phyloP scores from a whole-genome alignment of 2,113 vertebrate genomes.

The Poeciliopsis prolifica region DNA sequence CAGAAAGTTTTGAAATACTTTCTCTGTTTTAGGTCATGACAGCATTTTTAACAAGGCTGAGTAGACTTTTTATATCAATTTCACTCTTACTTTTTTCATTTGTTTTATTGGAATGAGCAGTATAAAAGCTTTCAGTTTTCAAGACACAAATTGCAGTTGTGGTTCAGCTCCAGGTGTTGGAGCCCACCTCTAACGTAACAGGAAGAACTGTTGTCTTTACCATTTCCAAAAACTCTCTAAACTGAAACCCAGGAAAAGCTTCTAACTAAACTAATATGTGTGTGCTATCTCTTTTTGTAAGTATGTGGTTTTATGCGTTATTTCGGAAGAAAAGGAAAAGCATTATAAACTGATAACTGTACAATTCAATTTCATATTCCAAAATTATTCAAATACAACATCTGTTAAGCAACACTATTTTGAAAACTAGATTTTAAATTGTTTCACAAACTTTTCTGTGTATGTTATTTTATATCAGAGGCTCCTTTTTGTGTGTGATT shows the following conservation, averaged over 20 bases:
- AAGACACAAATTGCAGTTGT: background rate
- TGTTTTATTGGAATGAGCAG: background rate
- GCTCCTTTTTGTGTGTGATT: conserved; percentile 16
- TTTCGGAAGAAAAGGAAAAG: background rate
- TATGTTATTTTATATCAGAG: no score
- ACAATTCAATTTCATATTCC: no score
- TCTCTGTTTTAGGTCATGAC: no score
- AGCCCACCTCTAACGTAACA: background rate
- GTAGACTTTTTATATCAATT: background rate
- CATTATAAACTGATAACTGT: background rate
- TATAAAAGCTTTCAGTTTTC: background rate
- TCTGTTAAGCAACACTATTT: background rate
- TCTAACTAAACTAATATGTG: background rate
- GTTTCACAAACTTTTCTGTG: no score
- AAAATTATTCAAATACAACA: no score
- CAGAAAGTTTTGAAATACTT: no score
- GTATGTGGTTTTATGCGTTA: background rate
- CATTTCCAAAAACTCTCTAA: background rate
- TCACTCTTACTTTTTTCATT: background rate
- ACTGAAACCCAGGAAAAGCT: no score
- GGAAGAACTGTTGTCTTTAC: background rate
- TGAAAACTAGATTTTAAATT: background rate
- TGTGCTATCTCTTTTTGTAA: background rate
- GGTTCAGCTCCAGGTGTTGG: background rate
- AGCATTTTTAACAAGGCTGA: no score